phyloP scores from a whole-genome alignment of 2,113 vertebrate genomes.

The Salvator merianae region DNA sequence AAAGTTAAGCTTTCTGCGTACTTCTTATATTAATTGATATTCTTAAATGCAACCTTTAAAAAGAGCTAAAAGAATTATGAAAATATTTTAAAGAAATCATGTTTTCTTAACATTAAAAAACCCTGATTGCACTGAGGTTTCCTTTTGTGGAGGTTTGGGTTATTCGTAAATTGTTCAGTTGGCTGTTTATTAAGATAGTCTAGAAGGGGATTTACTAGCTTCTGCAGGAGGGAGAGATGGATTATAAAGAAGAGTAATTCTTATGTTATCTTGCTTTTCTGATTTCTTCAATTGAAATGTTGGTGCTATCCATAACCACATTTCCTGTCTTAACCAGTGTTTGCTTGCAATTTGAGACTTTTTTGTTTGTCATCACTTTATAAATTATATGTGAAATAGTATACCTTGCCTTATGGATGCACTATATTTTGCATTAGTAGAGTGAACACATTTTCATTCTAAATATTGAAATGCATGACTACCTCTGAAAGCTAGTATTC shows the following conservation, averaged over 20 bases:
- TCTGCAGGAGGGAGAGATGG: background rate
- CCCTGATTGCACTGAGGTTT: too few relatives aligned
- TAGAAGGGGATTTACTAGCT: background rate
- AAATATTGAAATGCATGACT: background rate
- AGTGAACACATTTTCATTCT: background rate
- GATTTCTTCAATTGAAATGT: background rate
- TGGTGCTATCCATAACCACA: background rate
- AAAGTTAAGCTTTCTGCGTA: background rate
- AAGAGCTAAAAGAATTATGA: background rate
- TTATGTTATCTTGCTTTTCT: background rate
- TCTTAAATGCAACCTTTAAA: too few relatives aligned
- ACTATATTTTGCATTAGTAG: too few relatives aligned
- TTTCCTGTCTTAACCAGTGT: background rate
- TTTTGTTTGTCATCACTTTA: background rate
- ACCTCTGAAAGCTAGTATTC: background rate
- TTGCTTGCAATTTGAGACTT: background rate
- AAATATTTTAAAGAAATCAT: background rate
- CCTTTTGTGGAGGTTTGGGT: too few relatives aligned
- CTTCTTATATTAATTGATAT: background rate
- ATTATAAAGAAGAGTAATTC: background rate
- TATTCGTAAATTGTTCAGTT: too few relatives aligned
- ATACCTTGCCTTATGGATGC: background rate
- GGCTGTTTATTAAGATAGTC: background rate
- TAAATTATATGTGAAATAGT: background rate
- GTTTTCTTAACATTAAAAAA: background rate